These are phyloP conservation scores for Nudaria mundana DNA, from an alignment of 2,888 invertebrate genomes.

Conservation along the genomic window DNA sequence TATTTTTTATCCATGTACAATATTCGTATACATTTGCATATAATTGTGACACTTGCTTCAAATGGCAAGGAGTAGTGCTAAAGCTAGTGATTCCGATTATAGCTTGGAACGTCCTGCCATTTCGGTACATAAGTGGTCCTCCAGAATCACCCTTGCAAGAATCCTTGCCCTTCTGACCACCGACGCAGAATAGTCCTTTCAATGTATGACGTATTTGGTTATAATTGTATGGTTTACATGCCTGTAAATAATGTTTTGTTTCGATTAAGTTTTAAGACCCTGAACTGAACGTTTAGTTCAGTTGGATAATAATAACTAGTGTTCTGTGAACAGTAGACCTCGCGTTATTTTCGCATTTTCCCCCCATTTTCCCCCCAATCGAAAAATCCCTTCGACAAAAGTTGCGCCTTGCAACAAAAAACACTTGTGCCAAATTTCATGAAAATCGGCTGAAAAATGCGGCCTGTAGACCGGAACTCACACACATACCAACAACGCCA, in stretches of 20 bases:
- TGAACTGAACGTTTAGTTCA: too few species aligned
- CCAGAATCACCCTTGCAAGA: conserved; percentile 84
- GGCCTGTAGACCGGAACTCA: too few species aligned
- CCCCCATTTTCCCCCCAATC: too few species aligned
- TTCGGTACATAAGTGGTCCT: conserved; percentile 80
- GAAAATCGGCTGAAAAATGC: too few species aligned
- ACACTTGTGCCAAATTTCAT: too few species aligned
- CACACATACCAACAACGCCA: too few species aligned
- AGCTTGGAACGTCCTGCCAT: conserved; percentile 40
- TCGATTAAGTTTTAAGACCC: too few species aligned
- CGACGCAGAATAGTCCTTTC: conserved; percentile 75
- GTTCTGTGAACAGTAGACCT: too few species aligned
- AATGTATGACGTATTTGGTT: conserved; percentile 18
- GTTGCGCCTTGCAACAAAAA: too few species aligned
- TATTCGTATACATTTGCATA: conserved; percentile 82
- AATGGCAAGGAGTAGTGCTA: conserved; percentile 82
- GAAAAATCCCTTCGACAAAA: too few species aligned
- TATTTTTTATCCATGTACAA: conserved; percentile 77
- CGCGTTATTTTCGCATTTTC: too few species aligned
- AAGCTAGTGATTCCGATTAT: conserved; percentile 84
- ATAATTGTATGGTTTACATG: conserved; percentile 28
- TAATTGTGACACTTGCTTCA: conserved; percentile 80
- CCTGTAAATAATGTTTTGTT: conserved; percentile 28
- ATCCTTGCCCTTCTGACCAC: conserved; percentile 79
- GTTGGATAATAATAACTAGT: too few species aligned